Conservation (phyloP, 2,113 vertebrate genomes). For the Setophaga kirtlandii region DNA sequence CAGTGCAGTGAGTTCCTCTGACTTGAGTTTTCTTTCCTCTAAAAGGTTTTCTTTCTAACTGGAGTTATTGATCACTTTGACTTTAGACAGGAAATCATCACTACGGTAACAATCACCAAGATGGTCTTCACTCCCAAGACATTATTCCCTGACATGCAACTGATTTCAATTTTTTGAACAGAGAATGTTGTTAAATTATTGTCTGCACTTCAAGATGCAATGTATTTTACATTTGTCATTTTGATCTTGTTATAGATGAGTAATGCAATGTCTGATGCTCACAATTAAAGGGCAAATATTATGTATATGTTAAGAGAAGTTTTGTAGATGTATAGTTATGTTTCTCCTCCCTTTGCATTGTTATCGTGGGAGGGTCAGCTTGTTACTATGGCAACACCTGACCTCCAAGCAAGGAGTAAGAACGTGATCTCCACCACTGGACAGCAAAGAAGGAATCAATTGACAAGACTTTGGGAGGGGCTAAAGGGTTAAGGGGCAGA, state of each 20-base stretch:
- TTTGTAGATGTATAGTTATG: background rate
- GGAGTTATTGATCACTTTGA: constrained; percentile 21
- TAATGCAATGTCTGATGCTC: background rate
- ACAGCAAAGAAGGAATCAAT: background rate
- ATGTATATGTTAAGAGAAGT: background rate
- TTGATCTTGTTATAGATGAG: background rate
- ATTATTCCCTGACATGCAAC: background rate
- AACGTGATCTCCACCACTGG: background rate
- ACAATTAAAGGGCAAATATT: background rate
- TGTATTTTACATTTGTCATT: background rate
- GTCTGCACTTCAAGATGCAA: background rate
- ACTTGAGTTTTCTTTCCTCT: background rate
- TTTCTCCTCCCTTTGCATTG: background rate
- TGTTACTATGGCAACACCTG: background rate
- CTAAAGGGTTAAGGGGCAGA: background rate
- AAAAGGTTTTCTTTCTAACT: constrained; percentile 5
- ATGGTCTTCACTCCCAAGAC: background rate
- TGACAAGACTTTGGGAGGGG: background rate
- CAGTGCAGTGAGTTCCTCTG: background rate
- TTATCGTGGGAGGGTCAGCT: background rate
- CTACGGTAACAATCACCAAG: constrained; percentile 19
- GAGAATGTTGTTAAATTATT: background rate
- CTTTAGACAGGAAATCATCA: constrained; percentile 32
- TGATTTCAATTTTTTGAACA: background rate
- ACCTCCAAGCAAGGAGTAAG: background rate